phyloP scores from a whole-genome alignment of 35 echinoderm and acorn worm species.

The Anneissia japonica region DNA sequence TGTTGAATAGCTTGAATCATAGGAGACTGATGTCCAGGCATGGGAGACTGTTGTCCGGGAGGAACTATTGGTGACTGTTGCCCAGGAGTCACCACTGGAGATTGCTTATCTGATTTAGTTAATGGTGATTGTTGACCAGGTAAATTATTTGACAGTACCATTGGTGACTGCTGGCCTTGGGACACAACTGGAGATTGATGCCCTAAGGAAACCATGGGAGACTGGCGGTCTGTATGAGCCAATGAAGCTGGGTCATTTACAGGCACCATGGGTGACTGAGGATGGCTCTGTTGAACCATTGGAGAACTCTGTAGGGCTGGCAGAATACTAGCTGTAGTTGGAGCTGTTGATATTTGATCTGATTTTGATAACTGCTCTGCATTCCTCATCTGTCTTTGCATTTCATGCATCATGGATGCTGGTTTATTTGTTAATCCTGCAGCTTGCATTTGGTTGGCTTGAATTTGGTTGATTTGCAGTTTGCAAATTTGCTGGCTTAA shows the following conservation, averaged over 20 bases:
- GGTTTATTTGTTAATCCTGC: background rate
- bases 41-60: background rate
- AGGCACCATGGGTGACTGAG: background rate
- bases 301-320: background rate
- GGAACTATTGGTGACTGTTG: background rate
- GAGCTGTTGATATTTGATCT: background rate
- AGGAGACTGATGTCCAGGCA: background rate
- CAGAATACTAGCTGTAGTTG: background rate
- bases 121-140: background rate
- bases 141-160: background rate
- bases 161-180: background rate
- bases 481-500: too few relatives aligned
- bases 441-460: background rate
- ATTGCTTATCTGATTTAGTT: background rate
- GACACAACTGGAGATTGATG: background rate
- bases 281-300: background rate
- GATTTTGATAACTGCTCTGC: background rate
- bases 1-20: background rate
- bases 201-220: background rate
- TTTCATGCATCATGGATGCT: background rate
- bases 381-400: background rate
- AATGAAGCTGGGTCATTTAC: background rate
- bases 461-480: too few relatives aligned
- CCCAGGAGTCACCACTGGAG: background rate
- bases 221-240: background rate